Base-by-base conservation (phyloP, 2,888 invertebrate species). In the Hoplodrina blanda region DNA sequence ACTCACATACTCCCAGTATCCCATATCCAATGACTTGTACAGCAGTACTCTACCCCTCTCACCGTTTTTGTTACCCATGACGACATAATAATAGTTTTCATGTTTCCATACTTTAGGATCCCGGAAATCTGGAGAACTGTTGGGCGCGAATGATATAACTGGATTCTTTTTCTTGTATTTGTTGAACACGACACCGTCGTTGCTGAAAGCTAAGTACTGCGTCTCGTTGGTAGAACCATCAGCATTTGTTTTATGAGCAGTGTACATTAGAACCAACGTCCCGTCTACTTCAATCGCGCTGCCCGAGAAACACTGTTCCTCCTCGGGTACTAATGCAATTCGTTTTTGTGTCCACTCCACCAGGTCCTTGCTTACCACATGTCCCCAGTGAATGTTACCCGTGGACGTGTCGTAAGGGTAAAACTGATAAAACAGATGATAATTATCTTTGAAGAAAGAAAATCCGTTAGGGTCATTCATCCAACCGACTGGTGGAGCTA, bases 381-480 rank as follows among this genome's bases (percentile, higher is more conserved):
- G 96, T 0, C 96, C 96, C 96, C 96, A 97, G 71, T 96, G 95
- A 92, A 96, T 96, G 0, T 92, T 91, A 0, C 95, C 95, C 91
- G 92, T 92, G 0, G 85, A 80, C n/a, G 92, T 89, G 44, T 89
- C 90, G 64, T 94, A 91, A 0, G 96, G 96, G 76, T 96, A 93
- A 77, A 89, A 95, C 80, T 96, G 96, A 78, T 94, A 96, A 86
- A 96, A 96, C 0, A 96, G 85, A 78, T 96, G 96, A 75, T 93
- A 96, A 76, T 93, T 88, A 6, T 94, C 96, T 50, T 94, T 92
- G 83, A 91, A 94, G 80, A 90, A 96, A 0, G 95, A 93, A 81
- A 96, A 95, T 13, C 96, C 96, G 69, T 96, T 96, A 1, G 96
- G 96, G 73, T 97, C 96, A 81, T 96, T 97, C 86, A 96, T 94